Evolutionary conservation across 2,888 invertebrate genomes (phyloP).

Genomic region (Ariolimax columbianus): DNA sequence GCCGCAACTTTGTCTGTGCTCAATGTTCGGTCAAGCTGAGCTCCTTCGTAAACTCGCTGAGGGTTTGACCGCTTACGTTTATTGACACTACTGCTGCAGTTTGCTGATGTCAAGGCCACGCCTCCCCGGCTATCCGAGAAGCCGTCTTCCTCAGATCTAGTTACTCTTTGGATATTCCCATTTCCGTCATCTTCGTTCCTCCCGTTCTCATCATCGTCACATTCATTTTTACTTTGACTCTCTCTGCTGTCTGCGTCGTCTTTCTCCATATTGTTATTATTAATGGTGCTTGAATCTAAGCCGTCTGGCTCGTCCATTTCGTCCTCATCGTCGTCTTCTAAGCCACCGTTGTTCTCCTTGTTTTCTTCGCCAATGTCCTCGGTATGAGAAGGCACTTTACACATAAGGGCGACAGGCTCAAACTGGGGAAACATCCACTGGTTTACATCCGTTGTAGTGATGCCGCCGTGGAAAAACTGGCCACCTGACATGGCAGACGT

Average conservation of each 20-base stretch:
- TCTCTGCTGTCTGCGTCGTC: slow-evolving; percentile 10
- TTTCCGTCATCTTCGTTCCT: slow-evolving; percentile 27
- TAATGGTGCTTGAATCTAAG: slow-evolving; percentile 20
- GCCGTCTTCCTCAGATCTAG: slow-evolving; percentile 48
- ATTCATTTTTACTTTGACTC: slow-evolving; percentile 19
- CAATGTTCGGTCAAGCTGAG: slow-evolving; percentile 71
- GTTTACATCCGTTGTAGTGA: slow-evolving; percentile 55
- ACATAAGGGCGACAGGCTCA: slow-evolving; percentile 65
- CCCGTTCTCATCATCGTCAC: slow-evolving; percentile 7
- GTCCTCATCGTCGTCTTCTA: slow-evolving; percentile 38
- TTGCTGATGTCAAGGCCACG: slow-evolving; percentile 36
- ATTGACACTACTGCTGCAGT: slow-evolving; percentile 65
- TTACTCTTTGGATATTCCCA: slow-evolving; percentile 52
- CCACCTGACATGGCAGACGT: slow-evolving; percentile 59
- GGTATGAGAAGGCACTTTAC: slow-evolving; percentile 43
- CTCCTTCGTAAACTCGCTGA: slow-evolving; percentile 96
- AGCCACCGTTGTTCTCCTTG: slow-evolving; percentile 47
- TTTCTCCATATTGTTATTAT: slow-evolving; percentile 35
- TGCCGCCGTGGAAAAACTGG: slow-evolving; percentile 31
- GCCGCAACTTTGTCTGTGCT: slow-evolving; percentile 82
- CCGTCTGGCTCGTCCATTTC: slow-evolving; percentile 54
- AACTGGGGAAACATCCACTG: slow-evolving; percentile 78
- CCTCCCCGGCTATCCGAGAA: slow-evolving; percentile 21
- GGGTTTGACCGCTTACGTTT: slow-evolving; percentile 94
- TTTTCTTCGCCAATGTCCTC: slow-evolving; percentile 50